These are phyloP conservation scores for Bungarus multicinctus DNA, from an alignment of 2,113 vertebrate genomes.

Conservation along the genomic window DNA sequence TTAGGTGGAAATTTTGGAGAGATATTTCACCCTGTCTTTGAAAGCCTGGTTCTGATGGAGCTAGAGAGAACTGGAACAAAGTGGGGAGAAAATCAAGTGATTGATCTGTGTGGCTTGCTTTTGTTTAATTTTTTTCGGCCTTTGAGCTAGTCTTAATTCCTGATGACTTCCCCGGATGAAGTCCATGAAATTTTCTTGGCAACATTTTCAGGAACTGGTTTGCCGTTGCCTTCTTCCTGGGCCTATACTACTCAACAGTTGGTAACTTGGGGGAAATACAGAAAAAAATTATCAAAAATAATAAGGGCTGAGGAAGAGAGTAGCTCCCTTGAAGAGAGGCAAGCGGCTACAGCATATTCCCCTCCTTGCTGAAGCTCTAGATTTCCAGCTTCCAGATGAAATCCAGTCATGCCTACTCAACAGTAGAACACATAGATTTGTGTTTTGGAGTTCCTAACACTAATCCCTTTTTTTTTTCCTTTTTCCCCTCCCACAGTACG, in stretches of 20 bases:
- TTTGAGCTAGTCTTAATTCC: not conserved
- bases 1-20: too few relatives aligned
- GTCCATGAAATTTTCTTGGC: not conserved
- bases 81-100: not conserved
- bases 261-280: not conserved
- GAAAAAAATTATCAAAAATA: not conserved
- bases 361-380: not conserved
- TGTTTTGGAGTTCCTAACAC: not conserved
- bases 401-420: too few relatives aligned
- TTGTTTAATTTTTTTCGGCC: not conserved
- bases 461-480: not conserved
- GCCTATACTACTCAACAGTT: not conserved
- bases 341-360: not conserved
- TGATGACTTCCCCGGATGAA: not conserved
- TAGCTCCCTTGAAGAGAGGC: not conserved
- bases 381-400: accelerated
- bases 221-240: too few relatives aligned
- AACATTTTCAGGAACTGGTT: not conserved
- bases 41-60: not conserved
- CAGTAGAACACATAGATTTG: not conserved
- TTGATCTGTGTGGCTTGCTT: not conserved
- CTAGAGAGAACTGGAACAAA: not conserved
- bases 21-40: not conserved
- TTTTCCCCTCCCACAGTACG: slow-evolving; percentile 71
- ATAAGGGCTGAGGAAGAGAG: not conserved